Evolutionary conservation across 2,888 invertebrate genomes (phyloP).

Genomic region (Gryllus longicercus): DNA sequence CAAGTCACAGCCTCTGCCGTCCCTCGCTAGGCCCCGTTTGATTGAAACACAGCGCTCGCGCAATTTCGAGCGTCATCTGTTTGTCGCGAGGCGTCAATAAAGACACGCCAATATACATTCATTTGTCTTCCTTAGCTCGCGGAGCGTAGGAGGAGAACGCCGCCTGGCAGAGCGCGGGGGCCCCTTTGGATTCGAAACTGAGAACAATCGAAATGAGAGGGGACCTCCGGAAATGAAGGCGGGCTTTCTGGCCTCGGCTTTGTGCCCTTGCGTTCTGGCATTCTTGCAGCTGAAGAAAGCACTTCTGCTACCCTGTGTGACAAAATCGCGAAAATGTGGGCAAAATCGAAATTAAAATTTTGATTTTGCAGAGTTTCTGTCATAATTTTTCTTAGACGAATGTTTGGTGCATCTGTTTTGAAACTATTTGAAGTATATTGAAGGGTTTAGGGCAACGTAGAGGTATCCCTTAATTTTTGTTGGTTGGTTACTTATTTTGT

Average conservation of each 20-base stretch:
- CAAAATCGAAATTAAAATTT: no score
- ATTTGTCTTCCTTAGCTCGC: not conserved
- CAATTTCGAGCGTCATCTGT: conserved; percentile 17
- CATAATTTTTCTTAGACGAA: no score
- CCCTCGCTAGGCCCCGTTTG: not conserved
- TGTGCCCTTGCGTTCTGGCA: not conserved
- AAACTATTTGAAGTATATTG: no score
- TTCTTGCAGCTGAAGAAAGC: not conserved
- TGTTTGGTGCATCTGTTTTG: no score
- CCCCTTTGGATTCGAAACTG: not conserved
- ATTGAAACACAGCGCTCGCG: conserved; percentile 6
- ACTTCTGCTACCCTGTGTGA: no score
- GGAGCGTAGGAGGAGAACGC: not conserved
- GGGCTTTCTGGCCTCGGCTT: not conserved
- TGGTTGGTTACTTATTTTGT: no score
- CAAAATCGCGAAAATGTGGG: no score
- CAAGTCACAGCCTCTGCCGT: no score
- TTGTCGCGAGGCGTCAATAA: conserved; percentile 17
- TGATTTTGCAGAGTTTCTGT: no score
- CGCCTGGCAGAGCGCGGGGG: not conserved
- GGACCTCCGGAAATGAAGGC: not conserved
- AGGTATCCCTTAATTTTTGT: no score
- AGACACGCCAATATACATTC: conserved; percentile 9
- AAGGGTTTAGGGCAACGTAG: no score
- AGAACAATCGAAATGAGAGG: conserved; percentile 3